phyloP scores from a whole-genome alignment of 2,888 invertebrate genomes.

The Orchestes rusci region DNA sequence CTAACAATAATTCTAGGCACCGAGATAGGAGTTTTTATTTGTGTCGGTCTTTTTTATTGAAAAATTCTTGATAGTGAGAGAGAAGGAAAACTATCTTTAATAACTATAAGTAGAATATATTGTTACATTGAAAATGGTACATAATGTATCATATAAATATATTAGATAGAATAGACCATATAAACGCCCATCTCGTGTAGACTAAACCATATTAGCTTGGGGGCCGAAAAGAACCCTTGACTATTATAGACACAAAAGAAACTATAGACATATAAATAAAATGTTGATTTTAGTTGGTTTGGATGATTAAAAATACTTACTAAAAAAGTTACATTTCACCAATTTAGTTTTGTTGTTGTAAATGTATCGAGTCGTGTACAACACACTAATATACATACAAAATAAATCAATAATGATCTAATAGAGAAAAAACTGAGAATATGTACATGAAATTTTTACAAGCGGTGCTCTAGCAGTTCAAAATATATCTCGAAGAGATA shows the following conservation, averaged over 20 bases:
- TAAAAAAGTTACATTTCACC: constrained; percentile 21
- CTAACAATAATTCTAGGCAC: constrained; percentile 17
- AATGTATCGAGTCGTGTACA: constrained; percentile 20
- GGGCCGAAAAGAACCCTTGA: too few species aligned
- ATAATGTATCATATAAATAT: too few species aligned
- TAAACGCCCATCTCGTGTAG: too few species aligned
- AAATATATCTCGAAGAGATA: too few species aligned
- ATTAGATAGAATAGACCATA: too few species aligned
- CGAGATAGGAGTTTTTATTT: too few species aligned
- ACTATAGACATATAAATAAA: constrained; percentile 22
- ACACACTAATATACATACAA: constrained; percentile 24
- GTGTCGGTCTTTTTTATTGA: too few species aligned
- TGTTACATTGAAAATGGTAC: too few species aligned
- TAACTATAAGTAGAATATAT: too few species aligned
- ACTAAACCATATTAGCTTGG: constrained; percentile 14
- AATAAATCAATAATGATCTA: constrained; percentile 23
- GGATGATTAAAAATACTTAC: constrained; percentile 21
- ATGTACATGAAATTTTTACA: constrained; percentile 22
- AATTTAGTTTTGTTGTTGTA: constrained; percentile 17
- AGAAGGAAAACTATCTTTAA: too few species aligned
- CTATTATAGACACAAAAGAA: constrained; percentile 20
- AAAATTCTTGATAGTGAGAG: too few species aligned
- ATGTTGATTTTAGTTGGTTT: constrained; percentile 13
- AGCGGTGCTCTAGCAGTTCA: too few species aligned
- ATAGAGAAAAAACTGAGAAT: constrained; percentile 23